Conservation (phyloP, 2,888 invertebrate species). For the Clanis bilineata region DNA sequence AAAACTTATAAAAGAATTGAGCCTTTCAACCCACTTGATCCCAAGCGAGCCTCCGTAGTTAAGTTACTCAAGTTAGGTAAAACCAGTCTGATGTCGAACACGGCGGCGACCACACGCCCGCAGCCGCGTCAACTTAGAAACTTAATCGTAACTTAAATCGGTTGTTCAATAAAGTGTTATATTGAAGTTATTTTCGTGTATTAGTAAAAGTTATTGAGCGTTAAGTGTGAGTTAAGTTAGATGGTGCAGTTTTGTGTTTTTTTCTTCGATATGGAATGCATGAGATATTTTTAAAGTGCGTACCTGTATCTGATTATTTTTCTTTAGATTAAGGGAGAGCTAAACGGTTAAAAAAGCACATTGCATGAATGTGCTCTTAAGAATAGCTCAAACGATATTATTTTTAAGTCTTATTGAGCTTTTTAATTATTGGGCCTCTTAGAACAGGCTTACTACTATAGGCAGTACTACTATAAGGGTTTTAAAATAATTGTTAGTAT, state of each 20-base stretch:
- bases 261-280: slow-evolving; percentile 48
- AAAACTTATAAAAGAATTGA: slow-evolving; percentile 23
- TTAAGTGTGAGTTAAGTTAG: slow-evolving; percentile 32
- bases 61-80: slow-evolving; percentile 23
- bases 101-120: slow-evolving; percentile 45
- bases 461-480: too few species aligned
- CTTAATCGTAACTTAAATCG: slow-evolving; percentile 52
- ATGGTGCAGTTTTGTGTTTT: slow-evolving; percentile 45
- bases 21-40: neutral
- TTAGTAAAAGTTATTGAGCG: slow-evolving; percentile 23
- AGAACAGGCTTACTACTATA: too few species aligned
- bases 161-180: slow-evolving; percentile 26
- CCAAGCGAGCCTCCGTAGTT: slow-evolving; percentile 33
- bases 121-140: slow-evolving; percentile 33
- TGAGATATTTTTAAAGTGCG: slow-evolving; percentile 23
- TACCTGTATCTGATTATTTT: slow-evolving; percentile 2
- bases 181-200: slow-evolving; percentile 20
- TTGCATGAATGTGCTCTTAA: too few species aligned
- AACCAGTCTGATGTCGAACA: slow-evolving; percentile 45
- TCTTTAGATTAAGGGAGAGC: too few species aligned
- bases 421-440: too few species aligned
- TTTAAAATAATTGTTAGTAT: too few species aligned
- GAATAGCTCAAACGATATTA: too few species aligned
- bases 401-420: too few species aligned
- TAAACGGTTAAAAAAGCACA: too few species aligned